A percentile compares a stretch with the other conserved stretches of the same genome.
These are phyloP conservation scores for Itoplectis maculator DNA, from an alignment of 2,888 invertebrate species.

Conservation along the genomic window DNA sequence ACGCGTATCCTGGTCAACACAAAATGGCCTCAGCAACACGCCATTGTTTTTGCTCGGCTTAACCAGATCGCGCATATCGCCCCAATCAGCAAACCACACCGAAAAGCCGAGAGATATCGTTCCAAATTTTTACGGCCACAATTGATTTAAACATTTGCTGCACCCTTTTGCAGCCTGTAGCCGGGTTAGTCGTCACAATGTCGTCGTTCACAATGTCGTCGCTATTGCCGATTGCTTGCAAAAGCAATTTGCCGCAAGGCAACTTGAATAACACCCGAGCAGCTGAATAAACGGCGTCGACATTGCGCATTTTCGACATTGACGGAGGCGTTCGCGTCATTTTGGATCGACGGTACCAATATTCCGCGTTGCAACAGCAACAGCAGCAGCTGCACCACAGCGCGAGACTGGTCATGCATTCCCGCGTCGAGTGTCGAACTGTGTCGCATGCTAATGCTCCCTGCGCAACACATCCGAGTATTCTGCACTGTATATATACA, in stretches of 20 bases:
- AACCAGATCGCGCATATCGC: too few species aligned
- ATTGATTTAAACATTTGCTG: not conserved
- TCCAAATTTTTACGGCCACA: not conserved
- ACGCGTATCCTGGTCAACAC: not conserved
- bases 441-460: slow-evolving; percentile 45
- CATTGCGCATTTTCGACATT: slow-evolving; percentile 18
- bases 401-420: slow-evolving; percentile 14
- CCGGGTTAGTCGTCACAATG: too few species aligned
- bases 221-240: not conserved
- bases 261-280: slow-evolving; percentile 9
- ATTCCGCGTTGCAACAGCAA: slow-evolving; percentile 39
- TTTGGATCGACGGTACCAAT: slow-evolving; percentile 7
- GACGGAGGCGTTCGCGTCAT: slow-evolving; percentile 11
- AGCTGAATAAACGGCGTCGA: slow-evolving; percentile 25
- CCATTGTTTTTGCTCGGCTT: too few species aligned
- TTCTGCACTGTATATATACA: not conserved
- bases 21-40: not conserved
- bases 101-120: too few species aligned
- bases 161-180: not conserved
- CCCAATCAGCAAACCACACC: too few species aligned
- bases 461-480: slow-evolving; percentile 22
- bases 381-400: slow-evolving; percentile 32
- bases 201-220: not conserved
- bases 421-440: slow-evolving; percentile 36
- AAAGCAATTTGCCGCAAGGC: not conserved